These are phyloP conservation scores for Hapalemur alaotrensis DNA, from an alignment of 2,797 vertebrate species.

Conservation along the genomic window DNA sequence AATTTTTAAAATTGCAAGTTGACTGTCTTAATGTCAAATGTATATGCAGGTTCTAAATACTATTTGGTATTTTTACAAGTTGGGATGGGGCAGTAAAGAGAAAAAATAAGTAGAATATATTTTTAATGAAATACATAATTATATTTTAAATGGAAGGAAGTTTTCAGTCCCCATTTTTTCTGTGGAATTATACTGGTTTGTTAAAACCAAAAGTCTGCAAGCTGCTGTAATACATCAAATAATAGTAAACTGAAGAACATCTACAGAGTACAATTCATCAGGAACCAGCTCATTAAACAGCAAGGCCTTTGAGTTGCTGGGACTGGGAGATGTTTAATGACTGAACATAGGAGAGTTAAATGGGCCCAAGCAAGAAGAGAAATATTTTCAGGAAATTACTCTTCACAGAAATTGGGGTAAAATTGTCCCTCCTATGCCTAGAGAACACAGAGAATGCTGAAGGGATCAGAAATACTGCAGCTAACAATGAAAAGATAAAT, in stretches of 20 bases:
- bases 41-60: not conserved
- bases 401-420: conserved; percentile 32
- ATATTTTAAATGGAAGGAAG: not conserved
- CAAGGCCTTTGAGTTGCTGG: conserved; percentile 10
- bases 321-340: conserved; percentile 51
- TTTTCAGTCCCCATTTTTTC: not conserved
- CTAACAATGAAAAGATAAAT: not conserved
- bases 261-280: conserved; percentile 42
- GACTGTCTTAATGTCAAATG: not conserved
- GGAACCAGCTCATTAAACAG: conserved; percentile 55
- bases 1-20: not conserved
- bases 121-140: not conserved
- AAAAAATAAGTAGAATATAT: not conserved
- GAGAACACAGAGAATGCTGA: not conserved
- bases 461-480: not conserved
- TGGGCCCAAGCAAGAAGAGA: conserved; percentile 42
- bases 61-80: not conserved
- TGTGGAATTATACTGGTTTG: not conserved
- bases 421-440: not conserved
- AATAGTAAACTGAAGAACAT: conserved; percentile 25
- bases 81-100: not conserved
- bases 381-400: conserved; percentile 60
- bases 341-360: conserved; percentile 53
- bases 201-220: not conserved
- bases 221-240: not conserved